phyloP scores from a whole-genome alignment of 2,113 vertebrate genomes.

The Rhynchopsitta pachyrhyncha region DNA sequence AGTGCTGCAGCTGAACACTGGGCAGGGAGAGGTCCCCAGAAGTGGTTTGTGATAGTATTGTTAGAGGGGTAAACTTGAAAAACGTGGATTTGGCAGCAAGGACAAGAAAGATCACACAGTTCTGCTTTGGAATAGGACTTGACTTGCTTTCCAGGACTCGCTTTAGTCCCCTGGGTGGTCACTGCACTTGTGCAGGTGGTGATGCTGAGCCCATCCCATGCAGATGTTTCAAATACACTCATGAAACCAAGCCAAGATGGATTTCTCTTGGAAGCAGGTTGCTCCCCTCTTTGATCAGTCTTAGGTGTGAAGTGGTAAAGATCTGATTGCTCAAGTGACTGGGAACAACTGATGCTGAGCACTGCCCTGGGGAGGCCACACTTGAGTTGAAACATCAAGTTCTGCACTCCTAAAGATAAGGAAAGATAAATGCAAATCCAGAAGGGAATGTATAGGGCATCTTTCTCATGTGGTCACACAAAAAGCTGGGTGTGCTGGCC shows the following conservation, averaged over 20 bases:
- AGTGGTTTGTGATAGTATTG: not conserved
- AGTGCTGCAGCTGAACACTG: accelerated
- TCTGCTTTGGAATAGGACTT: not conserved
- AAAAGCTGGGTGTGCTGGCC: not conserved
- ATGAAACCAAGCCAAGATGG: not conserved
- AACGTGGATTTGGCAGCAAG: not conserved
- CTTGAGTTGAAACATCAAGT: not conserved
- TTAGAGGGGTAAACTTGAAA: not conserved
- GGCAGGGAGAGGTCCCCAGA: not conserved
- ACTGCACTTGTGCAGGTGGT: not conserved
- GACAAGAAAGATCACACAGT: accelerated
- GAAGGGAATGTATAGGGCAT: not conserved
- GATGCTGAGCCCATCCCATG: not conserved
- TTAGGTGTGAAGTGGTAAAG: not conserved
- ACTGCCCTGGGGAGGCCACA: not conserved
- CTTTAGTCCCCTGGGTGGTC: not conserved
- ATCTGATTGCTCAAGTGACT: not conserved
- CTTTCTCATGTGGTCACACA: not conserved
- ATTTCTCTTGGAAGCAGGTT: not conserved
- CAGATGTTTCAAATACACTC: not conserved
- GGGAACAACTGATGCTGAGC: not conserved
- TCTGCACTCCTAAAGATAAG: not conserved
- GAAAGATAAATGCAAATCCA: not conserved
- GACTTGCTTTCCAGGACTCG: accelerated
- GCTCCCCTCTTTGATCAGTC: not conserved